Base-by-base conservation (phyloP, 2,888 invertebrate genomes). In the Lasioglossum morio region DNA sequence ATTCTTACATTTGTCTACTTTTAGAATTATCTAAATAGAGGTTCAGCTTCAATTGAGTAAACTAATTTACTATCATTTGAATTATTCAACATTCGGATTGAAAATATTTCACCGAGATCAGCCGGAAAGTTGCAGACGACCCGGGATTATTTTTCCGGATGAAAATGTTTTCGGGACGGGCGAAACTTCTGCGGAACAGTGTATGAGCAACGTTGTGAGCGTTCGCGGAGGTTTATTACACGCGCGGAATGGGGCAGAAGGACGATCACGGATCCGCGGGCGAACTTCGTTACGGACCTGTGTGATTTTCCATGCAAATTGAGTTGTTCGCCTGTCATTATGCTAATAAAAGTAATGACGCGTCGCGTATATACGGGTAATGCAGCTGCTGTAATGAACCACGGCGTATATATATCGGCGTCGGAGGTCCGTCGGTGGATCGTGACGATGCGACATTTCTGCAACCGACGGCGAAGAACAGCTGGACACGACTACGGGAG, bases 251-350 rank as follows among this genome's bases (percentile, higher is more conserved):
- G 69, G 48, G 77, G 73, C 72, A 80, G 77, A 70, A 86, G 74
- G 85, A 88, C 84, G 86, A 90, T 83, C 83, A 75, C 77, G 79
- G 89, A 90, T 88, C 90, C 87, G 89, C 90, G 90, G 72, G 89
- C 90, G 89, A 91, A 89, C 87, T 91, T 91, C 89, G 91, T 91
- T 91, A 91, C 87, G 78, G 75, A 34, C 82, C 85, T 87, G 90
- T 92, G 91, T 92, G 92, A 94, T 94, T 93, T 93, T 91, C 90
- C 92, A 94, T 94, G 94, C 94, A 94, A 94, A 94, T 94, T 92
- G 92, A 93, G 92, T 93, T 93, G 94, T 93, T 90, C 90, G 92
- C 89, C 92, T 92, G 93, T 93, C 92, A 94, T 94, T 94, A 94
- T 94, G 94, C 93, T 94, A 94, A 94, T 94, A 92, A 93, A 93